Evolutionary conservation across 2,113 vertebrate genomes (phyloP), one percentile per base, ranked within the genome.

Genomic region (Recurvirostra avosetta): DNA sequence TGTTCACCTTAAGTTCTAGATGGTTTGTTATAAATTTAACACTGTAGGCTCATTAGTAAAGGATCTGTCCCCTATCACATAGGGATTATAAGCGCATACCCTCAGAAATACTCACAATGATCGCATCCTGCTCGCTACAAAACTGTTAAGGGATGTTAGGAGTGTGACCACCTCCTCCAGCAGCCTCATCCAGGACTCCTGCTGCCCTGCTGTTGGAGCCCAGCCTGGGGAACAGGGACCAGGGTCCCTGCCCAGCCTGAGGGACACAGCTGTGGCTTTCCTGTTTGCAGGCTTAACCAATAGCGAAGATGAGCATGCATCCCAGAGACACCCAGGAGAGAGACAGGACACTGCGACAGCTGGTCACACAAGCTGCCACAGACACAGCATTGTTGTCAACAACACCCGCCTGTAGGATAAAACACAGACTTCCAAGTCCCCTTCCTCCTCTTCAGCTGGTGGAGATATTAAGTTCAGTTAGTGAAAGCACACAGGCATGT

Each of bases 401-500:
- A 58, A 22, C 30, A n/a, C 40, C 40, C 7, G 1, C 12, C 11
- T n/a, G 26, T 15, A 74, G 12, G 40, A 15, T 27, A 59, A 75
- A 50, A 38, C 20, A 38, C 20, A 62, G 21, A 40, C 21, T 59
- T 75, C 41, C 34, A 75, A 75, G 10, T 29, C 55, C 8, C 4
- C 12, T 62, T 77, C 16, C 12, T 40, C n/a, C 27, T 32, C 45
- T 63, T 62, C 6, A 1, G 16, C 45, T 40, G 29, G 15, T 32
- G 45, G 75, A 43, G 29, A 62, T 32, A 6, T 25, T 25, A 62
- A 50, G 7, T 25, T 62, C 12, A 62, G n/a, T 6, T 62, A 77
- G 15, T 40, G 16, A 77, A 62, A 50, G n/a, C n/a, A 32, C 9
- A 32, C 9, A 40, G 1, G 10, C 0, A 5, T 3, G 6, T 19